Evolutionary conservation across 1,140 invertebrate genomes (phyloP).

Genomic region (Papilio polyxenes): DNA sequence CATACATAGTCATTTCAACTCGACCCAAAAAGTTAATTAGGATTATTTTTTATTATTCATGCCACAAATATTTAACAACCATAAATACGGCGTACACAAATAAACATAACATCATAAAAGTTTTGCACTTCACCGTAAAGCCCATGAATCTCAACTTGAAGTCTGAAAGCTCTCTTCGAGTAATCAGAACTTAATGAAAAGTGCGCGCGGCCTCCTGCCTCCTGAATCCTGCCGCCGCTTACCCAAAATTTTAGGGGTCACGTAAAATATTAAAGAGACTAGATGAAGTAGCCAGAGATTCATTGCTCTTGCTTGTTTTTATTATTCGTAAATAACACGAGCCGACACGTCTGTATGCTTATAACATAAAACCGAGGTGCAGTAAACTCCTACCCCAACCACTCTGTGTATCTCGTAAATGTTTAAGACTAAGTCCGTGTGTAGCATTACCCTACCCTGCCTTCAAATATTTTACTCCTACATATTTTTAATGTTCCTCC

Average conservation of each 20-base stretch:
- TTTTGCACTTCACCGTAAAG: constrained; percentile 76
- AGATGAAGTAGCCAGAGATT: constrained; percentile 79
- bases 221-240: constrained; percentile 58
- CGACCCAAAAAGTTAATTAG: neutral
- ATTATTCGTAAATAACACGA: constrained; percentile 79
- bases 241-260: constrained; percentile 78
- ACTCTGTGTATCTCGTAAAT: constrained; percentile 66
- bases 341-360: constrained; percentile 70
- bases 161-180: constrained; percentile 66
- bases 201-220: constrained; percentile 66
- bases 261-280: constrained; percentile 80
- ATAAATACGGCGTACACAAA: constrained; percentile 45
- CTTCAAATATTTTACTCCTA: constrained; percentile 43
- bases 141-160: constrained; percentile 63
- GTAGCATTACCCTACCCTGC: constrained; percentile 45
- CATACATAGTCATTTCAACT: neutral
- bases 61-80: neutral
- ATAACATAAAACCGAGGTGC: constrained; percentile 76
- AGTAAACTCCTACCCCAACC: constrained; percentile 70
- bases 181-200: constrained; percentile 80
- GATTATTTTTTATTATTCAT: neutral
- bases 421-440: constrained; percentile 60
- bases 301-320: constrained; percentile 79
- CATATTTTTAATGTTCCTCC: constrained; percentile 37
- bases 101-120: constrained; percentile 79